Conservation (phyloP, 30 jellyfish, hydroid and myxozoan species). For the Chironex yamaguchii region DNA sequence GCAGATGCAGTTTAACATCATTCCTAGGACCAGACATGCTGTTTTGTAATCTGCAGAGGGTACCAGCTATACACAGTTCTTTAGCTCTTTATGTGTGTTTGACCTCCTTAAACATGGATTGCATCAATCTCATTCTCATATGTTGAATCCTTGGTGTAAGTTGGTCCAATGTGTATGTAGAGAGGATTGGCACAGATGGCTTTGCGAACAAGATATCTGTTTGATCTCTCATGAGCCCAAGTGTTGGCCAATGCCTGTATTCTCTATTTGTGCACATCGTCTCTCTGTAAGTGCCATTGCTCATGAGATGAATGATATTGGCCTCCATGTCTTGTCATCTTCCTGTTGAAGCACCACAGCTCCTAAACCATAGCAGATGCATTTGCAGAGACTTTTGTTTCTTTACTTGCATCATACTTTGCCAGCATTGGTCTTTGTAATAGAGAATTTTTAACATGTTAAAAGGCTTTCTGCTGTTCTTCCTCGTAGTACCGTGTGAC, state of each 20-base stretch:
- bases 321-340: constrained; percentile 40
- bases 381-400: constrained; percentile 52
- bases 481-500: constrained; percentile 33
- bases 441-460: constrained; percentile 23
- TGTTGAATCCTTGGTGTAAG: constrained; percentile 41
- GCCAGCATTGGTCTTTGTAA: constrained; percentile 12
- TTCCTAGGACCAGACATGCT: too few species aligned
- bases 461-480: constrained; percentile 52
- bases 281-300: constrained; percentile 48
- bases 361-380: constrained; percentile 61
- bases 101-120: constrained; percentile 8
- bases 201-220: constrained; percentile 48
- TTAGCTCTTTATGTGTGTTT: constrained; percentile 37
- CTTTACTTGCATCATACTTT: background rate
- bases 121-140: constrained; percentile 41
- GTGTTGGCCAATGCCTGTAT: constrained; percentile 68
- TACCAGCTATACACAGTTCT: constrained; percentile 48
- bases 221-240: constrained; percentile 45
- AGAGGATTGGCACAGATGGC: constrained; percentile 43
- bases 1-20: too few species aligned
- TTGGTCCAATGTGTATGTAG: constrained; percentile 47
- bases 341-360: constrained; percentile 45
- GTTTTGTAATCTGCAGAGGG: constrained; percentile 34
- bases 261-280: constrained; percentile 68
- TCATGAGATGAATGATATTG: constrained; percentile 56